Evolutionary conservation across 2,797 vertebrate species (phyloP), one percentile per base, ranked within the genome.

Genomic region (Amniataba percoides): DNA sequence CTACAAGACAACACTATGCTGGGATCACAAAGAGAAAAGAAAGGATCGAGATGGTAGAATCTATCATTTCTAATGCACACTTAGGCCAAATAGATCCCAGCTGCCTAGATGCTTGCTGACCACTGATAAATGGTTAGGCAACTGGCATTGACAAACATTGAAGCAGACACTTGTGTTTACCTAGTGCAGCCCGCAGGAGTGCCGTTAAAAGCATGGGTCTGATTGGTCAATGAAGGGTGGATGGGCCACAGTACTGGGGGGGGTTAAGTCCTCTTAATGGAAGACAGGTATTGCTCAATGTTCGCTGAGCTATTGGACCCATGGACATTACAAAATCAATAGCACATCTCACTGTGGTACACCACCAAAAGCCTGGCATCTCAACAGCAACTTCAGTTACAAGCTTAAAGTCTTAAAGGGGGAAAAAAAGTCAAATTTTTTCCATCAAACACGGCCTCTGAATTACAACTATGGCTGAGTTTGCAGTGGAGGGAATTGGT

Each of bases 121-220:
- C 81, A 69, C 93, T 93, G 95, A 95, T 95, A 95, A 95, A 95
- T 94, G 92, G 92, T 95, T 95, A 89, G 87, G 93, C 92, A 95
- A 96, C 93, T 87, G 90, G 85, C 91, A 55, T 85, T 91, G 92
- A 94, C 95, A 96, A 96, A 96, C 93, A 96, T 75, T 93, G 93
- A 88, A 85, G 88, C 92, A 93, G 89, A 92, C 92, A 88, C 86
- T 65, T 86, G 60, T 96, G 94, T 96, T 96, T 96, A 89, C 93
- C 92, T 72, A 95, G 92, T 6, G 81, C 90, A 86, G 88, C 83
- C 85, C 79, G 80, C 86, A 93, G 91, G 85, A 94, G 91, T 74
- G 81, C 89, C 82, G 89, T 93, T 96, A 96, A 96, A 95, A 95
- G 95, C 95, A 92, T 93, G 92, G 59, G 52, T 76, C 88, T 94